These are phyloP conservation scores for Tenebrosternarchus preto DNA, from an alignment of 2,113 vertebrate species.

Conservation along the genomic window DNA sequence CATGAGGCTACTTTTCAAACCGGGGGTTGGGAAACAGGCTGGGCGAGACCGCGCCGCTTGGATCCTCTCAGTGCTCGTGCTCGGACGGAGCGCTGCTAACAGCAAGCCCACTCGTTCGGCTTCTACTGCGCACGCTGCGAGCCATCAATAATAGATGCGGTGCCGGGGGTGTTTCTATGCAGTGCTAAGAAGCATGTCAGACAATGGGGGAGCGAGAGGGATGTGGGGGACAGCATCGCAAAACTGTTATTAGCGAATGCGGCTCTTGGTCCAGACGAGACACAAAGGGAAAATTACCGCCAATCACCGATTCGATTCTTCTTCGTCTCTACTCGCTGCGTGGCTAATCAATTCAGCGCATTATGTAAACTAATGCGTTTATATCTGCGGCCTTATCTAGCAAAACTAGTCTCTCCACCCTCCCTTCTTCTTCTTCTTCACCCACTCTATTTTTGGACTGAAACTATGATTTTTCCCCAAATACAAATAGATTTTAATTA, in stretches of 20 bases:
- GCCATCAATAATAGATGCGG: constrained; percentile 70
- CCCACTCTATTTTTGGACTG: constrained; percentile 61
- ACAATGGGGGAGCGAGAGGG: constrained; percentile 65
- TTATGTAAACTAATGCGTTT: constrained; percentile 59
- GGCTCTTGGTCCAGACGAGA: constrained; percentile 58
- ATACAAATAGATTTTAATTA: constrained; percentile 78
- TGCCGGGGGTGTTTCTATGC: constrained; percentile 63
- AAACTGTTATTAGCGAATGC: constrained; percentile 69
- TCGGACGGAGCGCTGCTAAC: not conserved
- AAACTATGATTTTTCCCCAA: constrained; percentile 61
- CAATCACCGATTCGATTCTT: constrained; percentile 48
- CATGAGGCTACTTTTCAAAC: not conserved
- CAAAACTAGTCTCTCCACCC: constrained; percentile 49
- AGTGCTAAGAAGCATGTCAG: constrained; percentile 70
- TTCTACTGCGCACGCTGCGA: constrained; percentile 40
- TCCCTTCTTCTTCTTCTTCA: not conserved
- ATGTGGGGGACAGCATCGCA: constrained; percentile 56
- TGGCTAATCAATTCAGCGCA: constrained; percentile 58
- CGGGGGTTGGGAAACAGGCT: not conserved
- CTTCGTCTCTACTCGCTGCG: constrained; percentile 41
- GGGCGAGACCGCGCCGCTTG: not conserved
- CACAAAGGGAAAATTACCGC: constrained; percentile 52
- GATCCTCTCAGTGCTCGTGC: not conserved
- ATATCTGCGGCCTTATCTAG: constrained; percentile 56
- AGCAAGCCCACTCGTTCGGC: constrained; percentile 17